Evolutionary conservation across 2,113 vertebrate species (phyloP), one percentile per base, ranked within the genome.

Genomic region (Dromiciops gliroides): DNA sequence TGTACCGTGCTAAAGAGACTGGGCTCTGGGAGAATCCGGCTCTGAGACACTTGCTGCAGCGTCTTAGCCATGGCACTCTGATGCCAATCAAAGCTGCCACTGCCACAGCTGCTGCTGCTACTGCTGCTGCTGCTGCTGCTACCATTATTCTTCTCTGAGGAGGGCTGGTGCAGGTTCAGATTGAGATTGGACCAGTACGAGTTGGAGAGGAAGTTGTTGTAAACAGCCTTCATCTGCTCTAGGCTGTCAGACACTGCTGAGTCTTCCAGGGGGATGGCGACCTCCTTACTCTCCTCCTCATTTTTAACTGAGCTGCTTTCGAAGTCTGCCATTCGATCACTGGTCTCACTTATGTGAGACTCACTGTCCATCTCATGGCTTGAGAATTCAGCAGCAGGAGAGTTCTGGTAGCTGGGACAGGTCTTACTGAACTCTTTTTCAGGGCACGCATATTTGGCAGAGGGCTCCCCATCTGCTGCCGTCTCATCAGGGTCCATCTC

Each of bases 181-280:
- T 99, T 99, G 97, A 99, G 99, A 95, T 99, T 99, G 95, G 99
- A 99, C 99, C 99, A 99, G 96, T 99, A 99, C n/a, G 99, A 99
- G 98, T 99, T 99, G 97, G 99, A 99, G 89, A 99, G 99, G 96
- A 99, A 99, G 98, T 99, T 99, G 93, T 99, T 99, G 98, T 99
- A 99, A 93, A 99, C 99, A 0, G 99, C 99, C 98, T 99, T 99
- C 99, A 99, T 99, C 98, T 99, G 99, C 96, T 99, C 99, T 96
- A 99, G 98, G 93, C 99, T 99, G 96, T 99, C 99, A 0, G 99
- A 99, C 11, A 98, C 98, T 0, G 98, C 97, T 0, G 99, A 98
- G 96, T 99, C 99, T 49, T 99, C 99, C 89, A 98, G 98, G 0
- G 98, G 98, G 31, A 98, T 98, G 0, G 98, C 97, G 50, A 98